Base-by-base conservation (phyloP, 2,797 vertebrate species). In the Phyllotis vaccarum region DNA sequence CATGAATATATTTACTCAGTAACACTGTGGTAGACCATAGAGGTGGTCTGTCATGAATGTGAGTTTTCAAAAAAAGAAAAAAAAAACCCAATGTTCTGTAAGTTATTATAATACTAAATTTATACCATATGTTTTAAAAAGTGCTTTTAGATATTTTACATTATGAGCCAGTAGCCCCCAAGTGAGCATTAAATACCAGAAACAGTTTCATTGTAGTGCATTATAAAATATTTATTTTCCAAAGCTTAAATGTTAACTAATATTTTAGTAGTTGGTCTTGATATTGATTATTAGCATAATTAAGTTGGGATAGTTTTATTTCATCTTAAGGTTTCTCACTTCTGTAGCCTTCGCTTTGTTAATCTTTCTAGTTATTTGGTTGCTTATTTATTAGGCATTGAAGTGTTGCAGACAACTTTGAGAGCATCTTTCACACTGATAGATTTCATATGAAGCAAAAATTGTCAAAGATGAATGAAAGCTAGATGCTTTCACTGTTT, bases 1-100 rank as follows among this genome's bases (percentile, higher is more conserved):
- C 66, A 86, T 97, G 93, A 95, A 89, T 40, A 37, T 97, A 62
- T 98, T 97, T 98, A 97, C 58, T 78, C 13, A 94, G 29, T 94
- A 87, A 52, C 75, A 0, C 66, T 87, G 86, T 97, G 97, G 96
- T 97, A 97, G 97, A 75, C 79, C 76, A 60, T 97, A 97, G 95
- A 90, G 75, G 46, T 96, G 89, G 24, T 90, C 97, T 97, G 93
- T 97, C 78, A 94, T 96, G 82, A 90, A 96, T 95, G 68, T 95
- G n/a, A 58, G 19, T 98, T 97, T 92, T 31, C 19, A 96, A 34
- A 14, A 34, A 34, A 14, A 34, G 34, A n/a, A 82, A 62, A 88
- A 80, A 40, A 58, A 37, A 82, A 49, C 40, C 75, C 88, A 89
- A 81, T 96, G 37, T 79, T 96, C 74, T 89, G 37, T 87, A 86